These are phyloP conservation scores for Alces alces DNA, from an alignment of 2,113 vertebrate species.

Conservation along the genomic window DNA sequence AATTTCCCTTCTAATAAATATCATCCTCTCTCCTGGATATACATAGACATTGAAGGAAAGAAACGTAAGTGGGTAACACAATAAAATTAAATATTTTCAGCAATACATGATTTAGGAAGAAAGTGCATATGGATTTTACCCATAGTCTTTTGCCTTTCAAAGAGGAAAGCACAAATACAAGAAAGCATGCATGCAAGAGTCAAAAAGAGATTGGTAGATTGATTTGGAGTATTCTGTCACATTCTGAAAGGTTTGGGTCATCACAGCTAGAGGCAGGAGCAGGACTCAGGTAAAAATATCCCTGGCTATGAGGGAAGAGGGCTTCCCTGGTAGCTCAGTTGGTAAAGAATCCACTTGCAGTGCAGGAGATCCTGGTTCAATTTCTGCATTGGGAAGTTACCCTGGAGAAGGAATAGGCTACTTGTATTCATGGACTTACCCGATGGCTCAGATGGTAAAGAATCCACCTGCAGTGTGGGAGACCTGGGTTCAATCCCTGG, in stretches of 20 bases:
- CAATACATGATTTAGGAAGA: not conserved
- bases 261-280: not conserved
- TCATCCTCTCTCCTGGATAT: not conserved
- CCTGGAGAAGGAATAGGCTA: not conserved
- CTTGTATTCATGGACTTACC: not conserved
- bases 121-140: not conserved
- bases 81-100: not conserved
- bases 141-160: not conserved
- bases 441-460: not conserved
- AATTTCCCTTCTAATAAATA: conserved; percentile 11
- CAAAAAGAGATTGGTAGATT: not conserved
- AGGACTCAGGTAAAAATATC: not conserved
- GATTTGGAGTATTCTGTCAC: not conserved
- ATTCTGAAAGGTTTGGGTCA: conserved; percentile 20
- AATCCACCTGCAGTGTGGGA: not conserved
- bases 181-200: not conserved
- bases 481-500: not conserved
- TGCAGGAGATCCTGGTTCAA: not conserved
- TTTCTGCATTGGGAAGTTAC: not conserved
- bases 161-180: not conserved
- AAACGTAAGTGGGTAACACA: not conserved
- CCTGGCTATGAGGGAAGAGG: not conserved
- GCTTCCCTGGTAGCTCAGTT: not conserved
- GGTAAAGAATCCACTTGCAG: not conserved
- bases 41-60: not conserved